phyloP scores from a whole-genome alignment of 1,140 invertebrate genomes.

The Drosophila teissieri region DNA sequence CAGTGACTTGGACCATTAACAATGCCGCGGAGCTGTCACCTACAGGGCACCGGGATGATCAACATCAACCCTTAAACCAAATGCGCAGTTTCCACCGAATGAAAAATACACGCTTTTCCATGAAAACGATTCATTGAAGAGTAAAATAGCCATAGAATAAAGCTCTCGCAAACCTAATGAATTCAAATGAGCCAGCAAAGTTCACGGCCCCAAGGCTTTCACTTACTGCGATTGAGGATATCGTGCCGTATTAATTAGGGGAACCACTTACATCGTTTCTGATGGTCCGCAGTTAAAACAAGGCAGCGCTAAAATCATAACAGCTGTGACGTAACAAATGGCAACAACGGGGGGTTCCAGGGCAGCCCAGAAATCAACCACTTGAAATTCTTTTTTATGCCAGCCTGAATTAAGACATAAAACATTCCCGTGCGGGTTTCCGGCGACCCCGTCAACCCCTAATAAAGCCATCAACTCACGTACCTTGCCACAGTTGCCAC shows the following conservation, averaged over 20 bases:
- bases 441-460: constrained; percentile 50
- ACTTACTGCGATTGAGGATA: constrained; percentile 41
- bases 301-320: constrained; percentile 65
- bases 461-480: constrained; percentile 74
- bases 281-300: constrained; percentile 51
- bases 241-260: constrained; percentile 69
- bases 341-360: constrained; percentile 42
- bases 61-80: constrained; percentile 36
- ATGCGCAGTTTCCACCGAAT: constrained; percentile 58
- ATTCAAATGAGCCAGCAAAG: constrained; percentile 68
- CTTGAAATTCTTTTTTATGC: constrained; percentile 70
- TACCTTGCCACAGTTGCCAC: constrained; percentile 58
- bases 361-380: constrained; percentile 55
- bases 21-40: constrained; percentile 64
- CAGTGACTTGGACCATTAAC: constrained; percentile 58
- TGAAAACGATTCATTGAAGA: constrained; percentile 48
- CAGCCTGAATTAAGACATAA: constrained; percentile 74
- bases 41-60: constrained; percentile 49
- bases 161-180: constrained; percentile 52
- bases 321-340: constrained; percentile 78
- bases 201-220: constrained; percentile 30
- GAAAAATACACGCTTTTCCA: constrained; percentile 34
- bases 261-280: constrained; percentile 63
- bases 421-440: constrained; percentile 40
- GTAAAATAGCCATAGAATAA: constrained; percentile 38